Evolutionary conservation across 2,113 vertebrate genomes (phyloP).

Genomic region (Strigops habroptila): DNA sequence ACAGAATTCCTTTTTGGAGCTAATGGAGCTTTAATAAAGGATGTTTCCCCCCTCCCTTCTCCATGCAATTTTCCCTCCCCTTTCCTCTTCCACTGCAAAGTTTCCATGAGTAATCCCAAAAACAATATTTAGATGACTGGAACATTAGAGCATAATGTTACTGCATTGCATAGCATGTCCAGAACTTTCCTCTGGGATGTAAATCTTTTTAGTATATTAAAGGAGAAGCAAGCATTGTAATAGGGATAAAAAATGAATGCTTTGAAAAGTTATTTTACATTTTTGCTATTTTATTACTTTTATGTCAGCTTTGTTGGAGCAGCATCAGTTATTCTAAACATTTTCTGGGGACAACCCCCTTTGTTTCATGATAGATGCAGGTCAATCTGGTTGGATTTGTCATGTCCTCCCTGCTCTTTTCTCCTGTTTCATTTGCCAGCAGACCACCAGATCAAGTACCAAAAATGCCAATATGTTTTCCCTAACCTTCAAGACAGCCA

Average conservation of each 20-base stretch:
- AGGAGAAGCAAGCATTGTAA: constrained; percentile 3
- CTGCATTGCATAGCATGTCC: not conserved
- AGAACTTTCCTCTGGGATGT: not conserved
- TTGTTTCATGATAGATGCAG: not conserved
- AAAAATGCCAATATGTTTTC: not conserved
- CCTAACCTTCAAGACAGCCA: not conserved
- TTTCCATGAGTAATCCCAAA: constrained; percentile 41
- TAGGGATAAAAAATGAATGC: not conserved
- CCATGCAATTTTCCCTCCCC: not conserved
- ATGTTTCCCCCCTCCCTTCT: not conserved
- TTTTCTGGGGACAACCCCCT: not conserved
- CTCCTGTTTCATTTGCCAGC: not conserved
- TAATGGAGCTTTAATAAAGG: constrained; percentile 15
- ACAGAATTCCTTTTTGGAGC: not conserved
- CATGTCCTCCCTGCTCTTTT: not conserved
- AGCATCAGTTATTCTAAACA: not conserved
- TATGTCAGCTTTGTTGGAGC: not conserved
- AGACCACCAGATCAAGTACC: not conserved
- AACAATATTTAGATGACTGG: constrained; percentile 38
- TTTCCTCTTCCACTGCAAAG: constrained; percentile 14
- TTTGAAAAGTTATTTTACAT: not conserved
- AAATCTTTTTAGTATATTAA: constrained; percentile 24
- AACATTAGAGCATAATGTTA: not conserved
- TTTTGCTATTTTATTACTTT: not conserved
- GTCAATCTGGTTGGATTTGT: not conserved